Percentiles rank a stretch among this genome's conserved stretches.
Evolutionary conservation across 1,140 invertebrate species (phyloP).

Genomic region (Drosophila parabipectinata): DNA sequence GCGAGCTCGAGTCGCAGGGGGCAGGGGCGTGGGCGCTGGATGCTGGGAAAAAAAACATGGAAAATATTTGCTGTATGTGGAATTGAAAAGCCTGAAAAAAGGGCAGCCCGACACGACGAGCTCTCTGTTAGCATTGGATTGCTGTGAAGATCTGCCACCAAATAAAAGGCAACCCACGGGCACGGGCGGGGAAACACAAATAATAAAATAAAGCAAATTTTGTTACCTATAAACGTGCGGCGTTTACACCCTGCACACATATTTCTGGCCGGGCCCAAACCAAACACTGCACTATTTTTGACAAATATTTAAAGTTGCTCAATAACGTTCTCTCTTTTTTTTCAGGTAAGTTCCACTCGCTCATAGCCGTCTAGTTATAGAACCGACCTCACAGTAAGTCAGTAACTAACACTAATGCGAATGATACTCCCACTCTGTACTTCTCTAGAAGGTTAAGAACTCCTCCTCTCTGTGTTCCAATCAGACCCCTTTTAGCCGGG

Average conservation of each 20-base stretch:
- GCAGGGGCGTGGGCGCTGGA: slow-evolving; percentile 3
- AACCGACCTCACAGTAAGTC: slow-evolving; percentile 71
- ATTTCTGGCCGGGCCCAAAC: slow-evolving; percentile 29
- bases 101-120: slow-evolving; percentile 58
- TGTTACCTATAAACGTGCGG: slow-evolving; percentile 72
- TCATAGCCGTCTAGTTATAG: slow-evolving; percentile 17
- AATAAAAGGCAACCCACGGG: slow-evolving; percentile 23
- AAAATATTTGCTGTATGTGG: slow-evolving; percentile 79
- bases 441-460: background rate
- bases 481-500: too few relatives aligned
- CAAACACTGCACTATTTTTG: too few relatives aligned
- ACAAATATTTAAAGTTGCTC: background rate
- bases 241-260: slow-evolving; percentile 70
- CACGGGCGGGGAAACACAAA: slow-evolving; percentile 49
- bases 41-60: slow-evolving; percentile 69
- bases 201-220: slow-evolving; percentile 78
- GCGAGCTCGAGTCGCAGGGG: slow-evolving; percentile 4
- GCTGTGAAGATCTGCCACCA: slow-evolving; percentile 52
- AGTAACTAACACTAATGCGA: slow-evolving; percentile 20
- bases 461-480: background rate
- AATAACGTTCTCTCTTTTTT: slow-evolving; percentile 14
- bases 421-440: background rate
- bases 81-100: slow-evolving; percentile 81
- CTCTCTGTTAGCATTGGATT: slow-evolving; percentile 66
- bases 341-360: slow-evolving; percentile 59